phyloP scores from a whole-genome alignment of 2,888 invertebrate genomes.

The Calameuta idolon region DNA sequence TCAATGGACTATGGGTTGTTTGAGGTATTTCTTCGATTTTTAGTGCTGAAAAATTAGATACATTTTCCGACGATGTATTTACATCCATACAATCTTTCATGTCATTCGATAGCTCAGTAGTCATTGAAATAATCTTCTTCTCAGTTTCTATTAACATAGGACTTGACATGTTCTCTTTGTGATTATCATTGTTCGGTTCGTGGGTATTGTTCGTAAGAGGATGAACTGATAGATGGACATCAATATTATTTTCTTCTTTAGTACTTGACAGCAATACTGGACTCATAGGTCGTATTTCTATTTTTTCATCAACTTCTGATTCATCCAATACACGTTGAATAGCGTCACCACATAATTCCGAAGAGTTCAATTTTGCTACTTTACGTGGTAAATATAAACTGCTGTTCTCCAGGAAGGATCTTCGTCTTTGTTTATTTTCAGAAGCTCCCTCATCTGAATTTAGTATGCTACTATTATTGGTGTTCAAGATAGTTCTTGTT shows the following conservation, averaged over 20 bases:
- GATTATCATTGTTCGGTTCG: background rate
- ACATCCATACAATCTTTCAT: background rate
- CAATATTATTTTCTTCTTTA: background rate
- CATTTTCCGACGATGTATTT: background rate
- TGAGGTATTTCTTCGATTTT: background rate
- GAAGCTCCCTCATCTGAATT: background rate
- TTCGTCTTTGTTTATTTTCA: background rate
- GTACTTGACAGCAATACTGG: background rate
- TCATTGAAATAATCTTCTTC: background rate
- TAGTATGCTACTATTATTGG: background rate
- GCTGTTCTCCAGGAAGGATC: background rate
- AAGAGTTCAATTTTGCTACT: background rate
- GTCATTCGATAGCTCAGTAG: background rate
- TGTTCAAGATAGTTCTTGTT: background rate
- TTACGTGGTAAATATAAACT: background rate
- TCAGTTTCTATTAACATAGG: background rate
- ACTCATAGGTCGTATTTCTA: background rate
- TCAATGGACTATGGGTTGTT: background rate
- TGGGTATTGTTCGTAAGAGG: background rate
- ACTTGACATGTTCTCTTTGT: background rate
- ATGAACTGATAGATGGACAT: background rate
- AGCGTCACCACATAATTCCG: slow-evolving; percentile 4
- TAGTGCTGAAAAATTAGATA: background rate
- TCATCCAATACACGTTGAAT: background rate
- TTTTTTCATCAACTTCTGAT: background rate